These are phyloP conservation scores for Drosophila ananassae DNA, from an alignment of 1,140 invertebrate species.

Conservation along the genomic window DNA sequence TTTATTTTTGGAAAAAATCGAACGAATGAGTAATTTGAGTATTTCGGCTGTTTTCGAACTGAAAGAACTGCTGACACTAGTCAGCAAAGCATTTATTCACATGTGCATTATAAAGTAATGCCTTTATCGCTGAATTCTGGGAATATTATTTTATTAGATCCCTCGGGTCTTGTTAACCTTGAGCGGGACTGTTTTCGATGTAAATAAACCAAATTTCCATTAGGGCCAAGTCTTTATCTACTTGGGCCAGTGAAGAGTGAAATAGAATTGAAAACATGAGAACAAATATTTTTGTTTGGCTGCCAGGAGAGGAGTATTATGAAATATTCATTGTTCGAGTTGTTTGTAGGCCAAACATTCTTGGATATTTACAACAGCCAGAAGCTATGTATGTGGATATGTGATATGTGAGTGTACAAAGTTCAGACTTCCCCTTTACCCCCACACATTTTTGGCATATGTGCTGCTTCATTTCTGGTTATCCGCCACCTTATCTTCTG, in stretches of 20 bases:
- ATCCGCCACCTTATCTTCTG: slow-evolving; percentile 47
- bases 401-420: slow-evolving; percentile 21
- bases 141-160: slow-evolving; percentile 25
- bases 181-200: slow-evolving; percentile 14
- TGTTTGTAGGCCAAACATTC: slow-evolving; percentile 45
- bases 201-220: slow-evolving; percentile 38
- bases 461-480: slow-evolving; percentile 5
- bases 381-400: slow-evolving; percentile 4
- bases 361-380: slow-evolving; percentile 10
- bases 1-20: slow-evolving; percentile 40
- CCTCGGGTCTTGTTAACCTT: slow-evolving; percentile 20
- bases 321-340: slow-evolving; percentile 30
- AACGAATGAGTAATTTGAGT: slow-evolving; percentile 58
- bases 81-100: slow-evolving; percentile 33
- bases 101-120: background rate
- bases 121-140: slow-evolving; percentile 16
- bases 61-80: slow-evolving; percentile 22
- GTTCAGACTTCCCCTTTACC: slow-evolving; percentile 5
- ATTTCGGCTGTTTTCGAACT: slow-evolving; percentile 5
- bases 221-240: slow-evolving; percentile 37
- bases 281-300: slow-evolving; percentile 42
- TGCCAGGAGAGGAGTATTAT: slow-evolving; percentile 21
- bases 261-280: slow-evolving; percentile 16
- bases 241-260: slow-evolving; percentile 25
- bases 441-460: slow-evolving; percentile 3